A percentile compares a stretch with the other conserved stretches of the same genome.
Evolutionary conservation across 2,888 invertebrate species (phyloP).

Genomic region (Dynastes maya): DNA sequence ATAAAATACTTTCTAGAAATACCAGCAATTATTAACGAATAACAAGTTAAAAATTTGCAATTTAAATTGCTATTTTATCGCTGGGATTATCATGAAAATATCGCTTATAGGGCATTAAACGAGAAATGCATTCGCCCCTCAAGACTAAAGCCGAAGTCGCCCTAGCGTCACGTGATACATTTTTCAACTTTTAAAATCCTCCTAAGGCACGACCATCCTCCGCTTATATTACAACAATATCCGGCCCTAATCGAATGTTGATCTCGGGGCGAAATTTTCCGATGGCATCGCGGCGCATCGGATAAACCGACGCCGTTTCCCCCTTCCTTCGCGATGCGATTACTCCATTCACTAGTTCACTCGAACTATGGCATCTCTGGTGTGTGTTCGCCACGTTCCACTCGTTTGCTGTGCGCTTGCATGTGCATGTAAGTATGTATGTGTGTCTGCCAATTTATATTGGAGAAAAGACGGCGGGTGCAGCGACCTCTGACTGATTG

Average conservation of each 20-base stretch:
- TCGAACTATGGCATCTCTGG: conserved; percentile 4
- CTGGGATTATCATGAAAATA: too few species aligned
- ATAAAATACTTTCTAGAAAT: too few species aligned
- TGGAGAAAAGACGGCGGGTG: conserved; percentile 29
- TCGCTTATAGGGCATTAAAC: too few species aligned
- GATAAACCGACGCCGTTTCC: neutral
- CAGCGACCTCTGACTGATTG: conserved; percentile 36
- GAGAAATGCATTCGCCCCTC: too few species aligned
- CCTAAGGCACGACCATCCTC: neutral
- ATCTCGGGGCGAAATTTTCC: conserved; percentile 5
- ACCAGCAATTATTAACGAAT: too few species aligned
- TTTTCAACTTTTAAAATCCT: conserved; percentile 10
- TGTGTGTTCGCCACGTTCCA: neutral
- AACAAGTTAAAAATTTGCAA: too few species aligned
- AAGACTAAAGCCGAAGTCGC: too few species aligned
- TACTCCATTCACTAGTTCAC: conserved; percentile 10
- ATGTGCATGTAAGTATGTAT: neutral
- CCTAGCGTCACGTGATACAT: neutral
- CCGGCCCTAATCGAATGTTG: conserved; percentile 11
- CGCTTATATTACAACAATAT: conserved; percentile 4
- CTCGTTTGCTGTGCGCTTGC: neutral
- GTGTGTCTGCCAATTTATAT: conserved; percentile 30
- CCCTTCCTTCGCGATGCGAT: neutral
- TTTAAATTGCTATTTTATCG: too few species aligned
- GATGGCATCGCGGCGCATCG: conserved; percentile 3